phyloP scores from a whole-genome alignment of 2,888 invertebrate genomes.

The Helleia helle region DNA sequence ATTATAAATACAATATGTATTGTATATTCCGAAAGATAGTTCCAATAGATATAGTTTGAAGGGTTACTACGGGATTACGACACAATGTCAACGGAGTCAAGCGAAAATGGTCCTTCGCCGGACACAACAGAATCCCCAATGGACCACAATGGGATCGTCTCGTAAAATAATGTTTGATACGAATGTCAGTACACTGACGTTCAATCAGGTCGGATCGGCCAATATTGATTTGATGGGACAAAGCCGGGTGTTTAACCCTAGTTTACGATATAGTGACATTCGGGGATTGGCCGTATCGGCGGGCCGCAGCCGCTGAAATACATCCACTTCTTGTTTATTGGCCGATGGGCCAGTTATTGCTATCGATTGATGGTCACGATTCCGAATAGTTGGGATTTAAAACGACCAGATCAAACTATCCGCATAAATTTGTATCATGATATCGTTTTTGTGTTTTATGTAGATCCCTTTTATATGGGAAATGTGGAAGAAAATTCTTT shows the following conservation, averaged over 20 bases:
- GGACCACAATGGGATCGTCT: background rate
- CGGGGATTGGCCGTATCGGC: constrained; percentile 20
- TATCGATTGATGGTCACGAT: background rate
- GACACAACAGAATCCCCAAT: too few relatives aligned
- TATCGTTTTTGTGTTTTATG: background rate
- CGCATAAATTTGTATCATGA: background rate
- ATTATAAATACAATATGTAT: too few relatives aligned
- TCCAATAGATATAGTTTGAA: too few relatives aligned
- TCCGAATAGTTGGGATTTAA: background rate
- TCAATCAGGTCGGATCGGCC: constrained; percentile 17
- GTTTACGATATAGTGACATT: constrained; percentile 26
- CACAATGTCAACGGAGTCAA: too few relatives aligned
- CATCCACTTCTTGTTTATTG: constrained; percentile 23
- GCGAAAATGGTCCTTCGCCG: too few relatives aligned
- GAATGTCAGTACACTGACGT: constrained; percentile 10
- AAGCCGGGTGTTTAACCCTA: constrained; percentile 17
- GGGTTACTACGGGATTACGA: too few relatives aligned
- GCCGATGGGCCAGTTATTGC: constrained; percentile 15
- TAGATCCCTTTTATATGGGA: too few relatives aligned
- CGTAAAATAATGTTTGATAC: constrained; percentile 7
- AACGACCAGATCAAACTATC: background rate
- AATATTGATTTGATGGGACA: constrained; percentile 15
- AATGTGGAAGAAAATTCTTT: too few relatives aligned
- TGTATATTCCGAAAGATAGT: too few relatives aligned
- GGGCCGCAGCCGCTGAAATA: constrained; percentile 17